These are phyloP conservation scores for Mungos mungo DNA, from an alignment of 2,113 vertebrate genomes.

Conservation along the genomic window DNA sequence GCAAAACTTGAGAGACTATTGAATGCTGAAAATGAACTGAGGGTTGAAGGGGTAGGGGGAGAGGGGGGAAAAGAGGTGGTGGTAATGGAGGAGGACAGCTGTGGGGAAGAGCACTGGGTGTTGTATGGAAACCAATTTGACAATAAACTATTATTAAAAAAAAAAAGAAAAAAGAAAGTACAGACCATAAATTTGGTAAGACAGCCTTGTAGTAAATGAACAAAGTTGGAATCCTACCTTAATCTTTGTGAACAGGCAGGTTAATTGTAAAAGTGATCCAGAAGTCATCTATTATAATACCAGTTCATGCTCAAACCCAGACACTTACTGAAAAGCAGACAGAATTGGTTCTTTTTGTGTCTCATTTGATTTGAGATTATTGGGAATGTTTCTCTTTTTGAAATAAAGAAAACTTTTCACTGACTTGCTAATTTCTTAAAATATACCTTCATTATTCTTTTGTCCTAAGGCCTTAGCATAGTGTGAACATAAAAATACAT, in stretches of 20 bases:
- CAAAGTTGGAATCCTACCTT: neutral
- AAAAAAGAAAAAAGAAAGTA: neutral
- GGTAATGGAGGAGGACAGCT: too few species aligned
- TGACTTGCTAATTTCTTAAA: neutral
- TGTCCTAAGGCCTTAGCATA: neutral
- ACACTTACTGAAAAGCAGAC: neutral
- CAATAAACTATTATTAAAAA: too few species aligned
- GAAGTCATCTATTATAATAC: neutral
- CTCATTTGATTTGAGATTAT: neutral
- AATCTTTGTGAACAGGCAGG: neutral
- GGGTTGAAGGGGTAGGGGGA: too few species aligned
- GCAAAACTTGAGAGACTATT: too few species aligned
- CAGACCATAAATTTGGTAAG: neutral
- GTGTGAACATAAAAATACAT: neutral
- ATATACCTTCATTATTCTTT: neutral
- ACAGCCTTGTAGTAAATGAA: neutral
- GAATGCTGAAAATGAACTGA: too few species aligned
- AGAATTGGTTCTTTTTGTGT: neutral
- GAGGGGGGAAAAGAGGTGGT: too few species aligned
- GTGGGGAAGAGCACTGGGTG: too few species aligned
- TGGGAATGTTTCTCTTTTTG: neutral
- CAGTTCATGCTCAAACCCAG: neutral
- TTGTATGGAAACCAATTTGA: too few species aligned
- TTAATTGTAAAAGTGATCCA: neutral
- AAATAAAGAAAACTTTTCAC: neutral